Base-by-base conservation (phyloP, 2,113 vertebrate species). In the Cebus imitator region DNA sequence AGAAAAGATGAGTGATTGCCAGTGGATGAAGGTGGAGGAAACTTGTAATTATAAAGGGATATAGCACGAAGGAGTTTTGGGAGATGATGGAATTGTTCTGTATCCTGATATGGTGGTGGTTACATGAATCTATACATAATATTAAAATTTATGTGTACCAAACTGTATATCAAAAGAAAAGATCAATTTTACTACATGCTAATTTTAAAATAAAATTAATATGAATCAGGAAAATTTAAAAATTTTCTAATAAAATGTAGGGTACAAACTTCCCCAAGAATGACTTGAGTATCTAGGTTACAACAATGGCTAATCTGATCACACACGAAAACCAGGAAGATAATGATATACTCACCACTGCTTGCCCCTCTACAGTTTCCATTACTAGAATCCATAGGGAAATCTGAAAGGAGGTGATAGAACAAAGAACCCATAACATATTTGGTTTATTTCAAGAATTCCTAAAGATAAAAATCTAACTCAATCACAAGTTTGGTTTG, bases 311-410 rank as follows among this genome's bases (percentile, higher is more conserved):
- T 73, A 50, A 64, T 40, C 20, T 18, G 23, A 92, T 48, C 58
- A 88, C 35, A 64, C 84, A 79, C 8, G 30, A 94, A 75, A 94
- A 81, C 32, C 55, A 88, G 66, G 43, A 96, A 91, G 43, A 96
- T 66, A 85, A 92, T 81, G 45, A 50, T 12, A 20, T 98, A 99
- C 99, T 99, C 97, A 99, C 99, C 99, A 6, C 97, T 97, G 97
- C 97, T 90, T 0, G 98, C 76, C 50, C 99, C 99, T 98, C 99
- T 99, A 97, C 99, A 99, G 98, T 99, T 99, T 84, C 99, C 98
- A 5, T 99, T 99, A 97, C 99, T 99, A 79, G 99, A 99, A 98
- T 99, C 99, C 99, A 99, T 99, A 43, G 99, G 99, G 93, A 99
- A 99, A 98, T 99, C 99, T 98, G 99, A 98, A 98, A 99, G 95